A percentile compares a stretch with the other conserved stretches of the same genome.
Conservation (phyloP, 2,888 invertebrate genomes). For the Operophtera brumata region DNA sequence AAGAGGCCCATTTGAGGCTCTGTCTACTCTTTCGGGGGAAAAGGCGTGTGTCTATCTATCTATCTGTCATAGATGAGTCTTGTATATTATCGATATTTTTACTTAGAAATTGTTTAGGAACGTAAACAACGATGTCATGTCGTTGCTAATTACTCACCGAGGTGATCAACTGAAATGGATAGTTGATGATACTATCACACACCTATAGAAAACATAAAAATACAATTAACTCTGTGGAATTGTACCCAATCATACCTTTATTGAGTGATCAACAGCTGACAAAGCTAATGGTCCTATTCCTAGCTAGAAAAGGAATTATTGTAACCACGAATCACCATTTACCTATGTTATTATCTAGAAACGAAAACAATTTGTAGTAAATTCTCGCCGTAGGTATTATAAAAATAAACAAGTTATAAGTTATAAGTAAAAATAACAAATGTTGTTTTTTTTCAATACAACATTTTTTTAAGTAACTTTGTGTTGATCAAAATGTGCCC, state of each 20-base stretch:
- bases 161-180: constrained; percentile 1
- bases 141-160: background rate
- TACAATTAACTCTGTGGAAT: background rate
- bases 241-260: background rate
- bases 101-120: background rate
- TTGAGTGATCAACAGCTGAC: background rate
- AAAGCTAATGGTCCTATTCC: background rate
- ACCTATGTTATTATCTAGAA: background rate
- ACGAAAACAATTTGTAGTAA: background rate
- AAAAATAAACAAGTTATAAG: no score
- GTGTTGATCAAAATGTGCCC: no score
- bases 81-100: no score
- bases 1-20: no score
- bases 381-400: no score
- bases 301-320: background rate
- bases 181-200: background rate
- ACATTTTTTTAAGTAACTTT: no score
- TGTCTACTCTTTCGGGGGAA: no score
- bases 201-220: background rate
- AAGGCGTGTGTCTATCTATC: no score
- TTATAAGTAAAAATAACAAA: no score
- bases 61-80: no score
- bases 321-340: background rate
- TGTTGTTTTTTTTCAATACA: no score
- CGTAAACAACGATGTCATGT: background rate